A percentile compares a stretch with the other conserved stretches of the same genome.
Evolutionary conservation across 2,888 invertebrate genomes (phyloP).

Genomic region (Temnothorax rugatulus): DNA sequence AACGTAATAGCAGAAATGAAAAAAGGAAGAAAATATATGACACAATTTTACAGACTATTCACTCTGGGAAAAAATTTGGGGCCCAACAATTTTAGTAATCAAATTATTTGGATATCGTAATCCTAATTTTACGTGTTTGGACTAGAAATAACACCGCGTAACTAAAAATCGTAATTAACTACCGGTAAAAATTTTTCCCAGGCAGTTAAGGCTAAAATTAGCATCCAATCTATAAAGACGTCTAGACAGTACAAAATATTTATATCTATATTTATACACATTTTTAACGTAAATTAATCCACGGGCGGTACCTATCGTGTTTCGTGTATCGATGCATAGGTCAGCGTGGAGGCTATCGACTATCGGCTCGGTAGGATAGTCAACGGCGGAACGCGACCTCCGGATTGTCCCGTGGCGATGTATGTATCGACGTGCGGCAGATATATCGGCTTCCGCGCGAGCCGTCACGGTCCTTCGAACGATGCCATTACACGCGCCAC

Average conservation of each 20-base stretch:
- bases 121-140: too few species aligned
- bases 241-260: neutral
- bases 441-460: slow-evolving; percentile 53
- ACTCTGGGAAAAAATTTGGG: too few species aligned
- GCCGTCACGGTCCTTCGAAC: slow-evolving; percentile 53
- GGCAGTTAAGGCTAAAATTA: neutral
- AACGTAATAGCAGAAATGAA: neutral
- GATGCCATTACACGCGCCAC: slow-evolving; percentile 55
- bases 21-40: neutral
- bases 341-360: slow-evolving; percentile 32
- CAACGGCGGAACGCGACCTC: slow-evolving; percentile 52
- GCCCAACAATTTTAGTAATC: too few species aligned
- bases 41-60: neutral
- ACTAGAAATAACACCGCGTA: too few species aligned
- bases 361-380: slow-evolving; percentile 37
- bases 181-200: too few species aligned
- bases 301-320: neutral
- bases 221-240: neutral
- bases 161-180: too few species aligned
- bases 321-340: slow-evolving; percentile 11
- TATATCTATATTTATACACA: neutral
- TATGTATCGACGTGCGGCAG: slow-evolving; percentile 55
- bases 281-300: neutral
- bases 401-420: slow-evolving; percentile 48
- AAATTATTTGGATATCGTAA: too few species aligned